Base-by-base conservation (phyloP, 2,888 invertebrate genomes). In the Cheilosia soror region DNA sequence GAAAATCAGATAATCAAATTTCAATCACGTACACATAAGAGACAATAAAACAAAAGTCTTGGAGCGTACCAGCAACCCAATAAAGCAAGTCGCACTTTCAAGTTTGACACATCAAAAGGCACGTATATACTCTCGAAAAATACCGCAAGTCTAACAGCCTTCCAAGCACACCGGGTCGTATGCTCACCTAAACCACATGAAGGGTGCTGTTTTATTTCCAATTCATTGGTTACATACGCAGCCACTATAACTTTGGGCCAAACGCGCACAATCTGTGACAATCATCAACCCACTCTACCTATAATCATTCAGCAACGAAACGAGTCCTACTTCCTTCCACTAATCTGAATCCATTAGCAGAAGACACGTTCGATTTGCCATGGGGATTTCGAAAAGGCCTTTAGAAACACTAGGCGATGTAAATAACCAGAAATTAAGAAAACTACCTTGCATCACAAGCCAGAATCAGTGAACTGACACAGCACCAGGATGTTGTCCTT, bases 191-290 rank as follows among this genome's bases (percentile, higher is more conserved):
- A 58, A 78, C 78, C 78, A 47, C 79, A 75, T 69, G 57, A 69
- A 69, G 69, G 58, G 69, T 37, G 68, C 71, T 75, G 71, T 60
- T 80, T 84, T 65, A 71, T 80, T 79, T 84, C 84, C 84, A 84
- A 79, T 84, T 84, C 75, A 84, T 84, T 79, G 75, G 75, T 71
- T 69, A 65, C 66, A 62, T 49, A 73, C 42, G 57, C 33, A 58
- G 20, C 29, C 40, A 72, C 47, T 33, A 33, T 66, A 62, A 27
- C 60, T 25, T 57, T 33, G 13, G 33, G 42, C 49, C 66, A 5
- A 73, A 83, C 69, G 58, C 69, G 58, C 60, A 76, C 75, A 65
- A 62, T 71, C 65, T 84, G 80, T 75, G 75, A 84, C 80, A 84
- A 62, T 76, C 55, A 49, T 47, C 60, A 47, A 57, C 37, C 47